phyloP scores from a whole-genome alignment of 2,888 invertebrate species.

The Sisyra terminalis region DNA sequence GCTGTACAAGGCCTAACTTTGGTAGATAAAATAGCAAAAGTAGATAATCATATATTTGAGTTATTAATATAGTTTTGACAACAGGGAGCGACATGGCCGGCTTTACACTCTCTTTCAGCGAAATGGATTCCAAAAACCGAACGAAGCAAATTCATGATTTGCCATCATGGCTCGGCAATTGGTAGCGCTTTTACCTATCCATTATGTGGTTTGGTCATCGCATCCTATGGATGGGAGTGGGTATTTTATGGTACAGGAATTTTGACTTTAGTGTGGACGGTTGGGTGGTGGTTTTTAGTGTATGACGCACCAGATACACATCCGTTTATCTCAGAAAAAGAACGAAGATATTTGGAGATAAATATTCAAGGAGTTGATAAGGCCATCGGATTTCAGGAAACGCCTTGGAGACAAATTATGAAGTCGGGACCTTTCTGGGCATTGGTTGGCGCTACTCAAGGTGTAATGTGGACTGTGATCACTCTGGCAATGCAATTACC shows the following conservation, averaged over 20 bases:
- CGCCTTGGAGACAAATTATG: slow-evolving; percentile 14
- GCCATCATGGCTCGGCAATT: slow-evolving; percentile 22
- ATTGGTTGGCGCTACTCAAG: slow-evolving; percentile 12
- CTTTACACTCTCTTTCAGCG: slow-evolving; percentile 25
- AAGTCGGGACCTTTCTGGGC: slow-evolving; percentile 14
- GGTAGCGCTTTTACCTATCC: slow-evolving; percentile 30
- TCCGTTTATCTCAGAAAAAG: slow-evolving; percentile 18
- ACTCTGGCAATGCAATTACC: slow-evolving; percentile 14
- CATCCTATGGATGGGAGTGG: slow-evolving; percentile 25
- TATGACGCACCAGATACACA: slow-evolving; percentile 19
- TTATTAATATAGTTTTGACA: not conserved
- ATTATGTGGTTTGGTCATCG: slow-evolving; percentile 22
- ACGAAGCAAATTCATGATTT: slow-evolving; percentile 20
- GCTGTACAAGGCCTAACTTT: slow-evolving; percentile 28
- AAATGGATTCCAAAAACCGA: slow-evolving; percentile 22
- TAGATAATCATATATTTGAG: slow-evolving; percentile 2
- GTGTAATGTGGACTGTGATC: slow-evolving; percentile 14
- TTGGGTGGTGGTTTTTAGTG: slow-evolving; percentile 16
- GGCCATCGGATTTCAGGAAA: slow-evolving; percentile 3
- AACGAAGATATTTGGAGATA: slow-evolving; percentile 14
- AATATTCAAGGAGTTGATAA: slow-evolving; percentile 8
- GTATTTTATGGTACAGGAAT: slow-evolving; percentile 24
- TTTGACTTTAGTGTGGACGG: slow-evolving; percentile 22
- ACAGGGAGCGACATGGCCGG: slow-evolving; percentile 20
- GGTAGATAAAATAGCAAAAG: slow-evolving; percentile 16